These are phyloP conservation scores for Paragorgia papillata DNA, from an alignment of 92 coral and sea anemone genomes.

Conservation along the genomic window DNA sequence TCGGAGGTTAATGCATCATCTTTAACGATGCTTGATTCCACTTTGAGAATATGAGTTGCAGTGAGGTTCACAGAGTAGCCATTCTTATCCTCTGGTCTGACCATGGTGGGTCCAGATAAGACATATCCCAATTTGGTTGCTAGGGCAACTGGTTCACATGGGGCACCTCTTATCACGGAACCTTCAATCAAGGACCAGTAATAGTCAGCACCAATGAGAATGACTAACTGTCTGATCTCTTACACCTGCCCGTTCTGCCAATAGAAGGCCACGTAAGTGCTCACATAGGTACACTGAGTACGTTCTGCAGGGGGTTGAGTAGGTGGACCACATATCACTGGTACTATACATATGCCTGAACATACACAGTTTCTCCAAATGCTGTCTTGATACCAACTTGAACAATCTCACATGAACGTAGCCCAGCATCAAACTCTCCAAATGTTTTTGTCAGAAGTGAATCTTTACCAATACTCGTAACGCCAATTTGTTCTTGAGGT, in stretches of 20 bases:
- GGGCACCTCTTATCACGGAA: slow-evolving; percentile 19
- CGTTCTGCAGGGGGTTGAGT: slow-evolving; percentile 27
- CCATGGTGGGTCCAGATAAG: slow-evolving; percentile 47
- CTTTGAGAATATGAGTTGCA: slow-evolving; percentile 45
- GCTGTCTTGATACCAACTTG: slow-evolving; percentile 24
- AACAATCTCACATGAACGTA: slow-evolving; percentile 32
- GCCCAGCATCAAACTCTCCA: slow-evolving; percentile 31
- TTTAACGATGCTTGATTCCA: not conserved
- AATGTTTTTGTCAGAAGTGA: slow-evolving; percentile 25
- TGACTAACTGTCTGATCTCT: slow-evolving; percentile 15
- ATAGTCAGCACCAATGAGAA: slow-evolving; percentile 50
- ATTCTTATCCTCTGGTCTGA: not conserved
- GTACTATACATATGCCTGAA: slow-evolving; percentile 44
- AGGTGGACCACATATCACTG: slow-evolving; percentile 49
- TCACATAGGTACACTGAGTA: slow-evolving; percentile 15
- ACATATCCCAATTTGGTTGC: slow-evolving; percentile 49
- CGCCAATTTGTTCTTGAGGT: not conserved
- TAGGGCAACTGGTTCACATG: slow-evolving; percentile 47
- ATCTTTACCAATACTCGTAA: slow-evolving; percentile 26
- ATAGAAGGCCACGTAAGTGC: slow-evolving; percentile 39
- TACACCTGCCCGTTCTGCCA: slow-evolving; percentile 29
- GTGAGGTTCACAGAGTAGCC: slow-evolving; percentile 22
- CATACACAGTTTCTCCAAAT: slow-evolving; percentile 18
- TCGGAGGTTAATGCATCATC: not conserved
- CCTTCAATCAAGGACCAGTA: slow-evolving; percentile 38